A percentile compares a stretch with the other conserved stretches of the same genome.
Conservation (phyloP, 2,888 invertebrate genomes). For the Cyaniris semiargus region DNA sequence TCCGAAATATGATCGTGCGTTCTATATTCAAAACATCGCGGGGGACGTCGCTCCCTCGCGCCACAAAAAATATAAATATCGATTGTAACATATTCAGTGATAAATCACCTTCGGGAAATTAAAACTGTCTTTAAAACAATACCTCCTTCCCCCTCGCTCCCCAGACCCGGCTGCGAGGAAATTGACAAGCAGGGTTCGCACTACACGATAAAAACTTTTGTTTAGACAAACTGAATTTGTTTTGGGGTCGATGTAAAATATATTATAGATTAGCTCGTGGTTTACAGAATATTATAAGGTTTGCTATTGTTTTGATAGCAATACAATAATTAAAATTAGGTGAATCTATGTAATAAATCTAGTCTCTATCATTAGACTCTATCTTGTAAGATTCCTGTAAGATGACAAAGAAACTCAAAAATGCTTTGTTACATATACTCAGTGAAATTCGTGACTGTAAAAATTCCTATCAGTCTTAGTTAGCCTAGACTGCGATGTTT, state of each 20-base stretch:
- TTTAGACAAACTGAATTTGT: slow-evolving; percentile 29
- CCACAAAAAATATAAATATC: slow-evolving; percentile 60
- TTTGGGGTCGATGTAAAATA: slow-evolving; percentile 32
- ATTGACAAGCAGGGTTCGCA: slow-evolving; percentile 33
- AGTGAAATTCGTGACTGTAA: too few species aligned
- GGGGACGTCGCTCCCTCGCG: slow-evolving; percentile 63
- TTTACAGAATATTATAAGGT: not conserved
- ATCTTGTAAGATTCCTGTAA: too few species aligned
- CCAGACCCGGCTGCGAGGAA: slow-evolving; percentile 31
- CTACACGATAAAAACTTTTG: slow-evolving; percentile 24
- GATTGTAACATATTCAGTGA: slow-evolving; percentile 62
- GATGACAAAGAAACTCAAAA: too few species aligned
- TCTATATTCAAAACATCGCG: slow-evolving; percentile 75
- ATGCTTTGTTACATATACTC: too few species aligned
- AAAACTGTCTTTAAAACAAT: slow-evolving; percentile 80
- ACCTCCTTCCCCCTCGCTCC: slow-evolving; percentile 55
- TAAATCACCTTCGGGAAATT: slow-evolving; percentile 81
- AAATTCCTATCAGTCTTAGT: too few species aligned
- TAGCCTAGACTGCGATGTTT: too few species aligned
- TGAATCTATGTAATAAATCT: too few species aligned
- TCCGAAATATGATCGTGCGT: slow-evolving; percentile 67
- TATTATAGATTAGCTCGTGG: not conserved
- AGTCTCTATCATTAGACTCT: too few species aligned
- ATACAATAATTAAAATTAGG: too few species aligned
- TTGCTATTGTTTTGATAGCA: too few species aligned